phyloP scores from a whole-genome alignment of 1,140 invertebrate genomes.

The Archivesica marissinica region DNA sequence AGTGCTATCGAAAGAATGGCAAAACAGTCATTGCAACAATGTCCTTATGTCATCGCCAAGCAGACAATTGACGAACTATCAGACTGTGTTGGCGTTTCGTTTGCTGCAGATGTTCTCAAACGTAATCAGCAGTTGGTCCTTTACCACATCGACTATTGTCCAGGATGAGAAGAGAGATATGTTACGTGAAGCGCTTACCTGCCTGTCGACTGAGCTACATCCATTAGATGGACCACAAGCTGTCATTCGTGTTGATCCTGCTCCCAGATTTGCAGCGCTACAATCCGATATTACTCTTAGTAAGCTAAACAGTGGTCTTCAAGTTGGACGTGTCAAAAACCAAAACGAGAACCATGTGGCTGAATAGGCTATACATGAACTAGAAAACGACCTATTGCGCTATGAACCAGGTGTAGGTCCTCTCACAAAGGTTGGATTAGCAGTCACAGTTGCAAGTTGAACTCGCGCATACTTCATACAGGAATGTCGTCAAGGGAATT shows the following conservation, averaged over 20 bases:
- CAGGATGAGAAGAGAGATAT: conserved; percentile 21
- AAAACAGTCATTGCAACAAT: no score
- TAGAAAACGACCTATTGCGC: conserved; percentile 58
- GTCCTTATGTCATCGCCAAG: no score
- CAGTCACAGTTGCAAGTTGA: not conserved
- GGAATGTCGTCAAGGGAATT: not conserved
- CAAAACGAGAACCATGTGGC: conserved; percentile 67
- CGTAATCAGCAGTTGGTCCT: conserved; percentile 19
- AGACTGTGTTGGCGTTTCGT: no score
- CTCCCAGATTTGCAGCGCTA: conserved; percentile 58
- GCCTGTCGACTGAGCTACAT: not conserved
- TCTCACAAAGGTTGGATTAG: not conserved
- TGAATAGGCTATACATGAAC: conserved; percentile 60
- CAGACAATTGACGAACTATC: no score
- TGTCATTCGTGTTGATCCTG: conserved; percentile 29
- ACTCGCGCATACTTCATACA: not conserved
- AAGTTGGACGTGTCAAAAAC: conserved; percentile 58
- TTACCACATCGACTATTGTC: not conserved
- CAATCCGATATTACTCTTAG: not conserved
- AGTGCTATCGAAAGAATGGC: no score
- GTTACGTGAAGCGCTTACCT: not conserved
- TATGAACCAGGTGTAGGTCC: conserved; percentile 20
- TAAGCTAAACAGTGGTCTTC: conserved; percentile 14
- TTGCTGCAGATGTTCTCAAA: conserved; percentile 63
- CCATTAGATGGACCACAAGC: conserved; percentile 27